A percentile compares a stretch with the other conserved stretches of the same genome.
phyloP scores from a whole-genome alignment of 2,113 vertebrate genomes.

The Addax nasomaculatus region DNA sequence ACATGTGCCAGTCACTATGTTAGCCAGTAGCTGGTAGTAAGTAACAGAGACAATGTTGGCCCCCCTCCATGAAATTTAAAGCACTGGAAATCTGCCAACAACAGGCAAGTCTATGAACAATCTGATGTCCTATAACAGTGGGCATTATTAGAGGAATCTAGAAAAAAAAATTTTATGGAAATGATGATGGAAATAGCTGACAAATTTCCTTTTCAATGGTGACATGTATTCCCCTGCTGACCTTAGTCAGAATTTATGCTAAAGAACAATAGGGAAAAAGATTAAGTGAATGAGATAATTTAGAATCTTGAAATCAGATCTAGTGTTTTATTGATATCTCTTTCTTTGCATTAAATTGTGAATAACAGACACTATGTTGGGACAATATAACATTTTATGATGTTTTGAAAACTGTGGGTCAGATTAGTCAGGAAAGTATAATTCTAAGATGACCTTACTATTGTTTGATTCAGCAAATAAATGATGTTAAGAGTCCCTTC shows the following conservation, averaged over 20 bases:
- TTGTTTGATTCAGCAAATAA: constrained; percentile 25
- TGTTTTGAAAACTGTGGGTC: constrained; percentile 24
- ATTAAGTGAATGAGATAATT: not conserved
- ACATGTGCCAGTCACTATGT: not conserved
- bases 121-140: not conserved
- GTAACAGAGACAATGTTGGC: not conserved
- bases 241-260: not conserved
- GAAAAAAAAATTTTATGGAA: not conserved
- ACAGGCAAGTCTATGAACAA: not conserved
- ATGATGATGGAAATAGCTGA: not conserved
- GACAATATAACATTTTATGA: constrained; percentile 10
- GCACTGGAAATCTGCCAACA: not conserved
- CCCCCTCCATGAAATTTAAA: not conserved
- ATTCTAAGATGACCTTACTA: constrained; percentile 26
- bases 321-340: not conserved
- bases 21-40: not conserved
- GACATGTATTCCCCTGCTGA: not conserved
- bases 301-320: not conserved
- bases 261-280: not conserved
- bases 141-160: not conserved
- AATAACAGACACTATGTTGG: constrained; percentile 9
- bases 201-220: not conserved
- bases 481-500: not conserved
- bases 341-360: not conserved
- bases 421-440: constrained; percentile 33